Conservation (phyloP, 2,113 vertebrate genomes). For the Caloenas nicobarica region DNA sequence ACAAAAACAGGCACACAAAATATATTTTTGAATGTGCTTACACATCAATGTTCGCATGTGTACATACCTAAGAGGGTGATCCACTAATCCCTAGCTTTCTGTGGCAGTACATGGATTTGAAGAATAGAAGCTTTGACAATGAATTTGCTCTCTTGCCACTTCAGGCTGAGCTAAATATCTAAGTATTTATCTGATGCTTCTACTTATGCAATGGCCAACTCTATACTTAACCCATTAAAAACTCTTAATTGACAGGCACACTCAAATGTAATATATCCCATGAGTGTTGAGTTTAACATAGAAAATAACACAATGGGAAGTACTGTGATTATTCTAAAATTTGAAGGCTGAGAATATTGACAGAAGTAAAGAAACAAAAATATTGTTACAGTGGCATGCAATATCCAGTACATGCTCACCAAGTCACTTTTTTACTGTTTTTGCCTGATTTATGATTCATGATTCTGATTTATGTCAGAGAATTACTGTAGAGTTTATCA, state of each 20-base stretch:
- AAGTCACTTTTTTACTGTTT: background rate
- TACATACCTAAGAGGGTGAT: background rate
- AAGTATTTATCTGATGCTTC: background rate
- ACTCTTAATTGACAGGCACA: background rate
- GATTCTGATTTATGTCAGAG: background rate
- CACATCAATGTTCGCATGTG: rapidly evolving
- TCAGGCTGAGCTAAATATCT: background rate
- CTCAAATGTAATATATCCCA: background rate
- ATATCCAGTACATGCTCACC: background rate
- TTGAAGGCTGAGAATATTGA: background rate
- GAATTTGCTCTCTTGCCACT: background rate
- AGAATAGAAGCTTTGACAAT: background rate
- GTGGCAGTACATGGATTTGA: background rate
- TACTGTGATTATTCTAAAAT: background rate
- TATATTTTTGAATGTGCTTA: background rate
- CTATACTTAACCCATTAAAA: background rate
- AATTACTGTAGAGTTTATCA: background rate
- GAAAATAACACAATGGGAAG: background rate
- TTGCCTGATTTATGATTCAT: background rate
- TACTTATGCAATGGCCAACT: background rate
- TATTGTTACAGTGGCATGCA: background rate
- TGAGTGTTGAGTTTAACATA: background rate
- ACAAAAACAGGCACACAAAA: background rate
- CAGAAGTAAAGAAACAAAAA: background rate
- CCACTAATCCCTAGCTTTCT: background rate